Evolutionary conservation across 1,140 invertebrate genomes (phyloP), one percentile per base, ranked within the genome.

Genomic region (Aphelenchoides avenae): DNA sequence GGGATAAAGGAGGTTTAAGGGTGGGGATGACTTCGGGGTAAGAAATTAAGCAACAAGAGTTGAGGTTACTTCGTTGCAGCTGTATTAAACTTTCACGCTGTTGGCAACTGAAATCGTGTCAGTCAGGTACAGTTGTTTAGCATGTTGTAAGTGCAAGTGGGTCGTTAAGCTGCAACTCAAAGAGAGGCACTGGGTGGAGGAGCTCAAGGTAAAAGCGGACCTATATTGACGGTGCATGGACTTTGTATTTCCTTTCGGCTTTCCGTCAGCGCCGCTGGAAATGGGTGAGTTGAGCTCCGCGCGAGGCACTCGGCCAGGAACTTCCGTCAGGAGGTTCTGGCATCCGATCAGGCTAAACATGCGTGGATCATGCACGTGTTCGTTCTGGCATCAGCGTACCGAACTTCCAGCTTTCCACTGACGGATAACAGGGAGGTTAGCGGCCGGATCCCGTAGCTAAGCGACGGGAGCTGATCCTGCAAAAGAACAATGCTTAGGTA

Each of bases 391-490:
- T 30, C 53, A 57, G n/a, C 37, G n/a, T 24, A 66, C 63, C 48
- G 52, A n/a, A n/a, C n/a, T n/a, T 70, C 71, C 18, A 73, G 46
- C 24, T 62, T 61, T 13, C 71, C 71, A 57, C 69, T 73, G 31
- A 73, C 73, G 18, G 73, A 60, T 24, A 73, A 50, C 18, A 71
- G 27, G 24, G 36, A 57, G n/a, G n/a, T n/a, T n/a, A n/a, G n/a
- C n/a, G n/a, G n/a, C 39, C 39, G 53, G 20, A 34, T 56, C 11
- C 59, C 52, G 1, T n/a, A 42, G 37, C 46, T 36, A 5, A 57
- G 18, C 4, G 20, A 30, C 7, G 34, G 26, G 7, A 22, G 11
- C 4, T 24, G 48, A 54, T 53, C 26, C 40, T 22, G 29, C 52
- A 27, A 54, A 3, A 30, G 18, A 54, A 22, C 26, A 22, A 71